Evolutionary conservation across 2,797 vertebrate genomes (phyloP).

Genomic region (Parauchenoglanis punctatus): DNA sequence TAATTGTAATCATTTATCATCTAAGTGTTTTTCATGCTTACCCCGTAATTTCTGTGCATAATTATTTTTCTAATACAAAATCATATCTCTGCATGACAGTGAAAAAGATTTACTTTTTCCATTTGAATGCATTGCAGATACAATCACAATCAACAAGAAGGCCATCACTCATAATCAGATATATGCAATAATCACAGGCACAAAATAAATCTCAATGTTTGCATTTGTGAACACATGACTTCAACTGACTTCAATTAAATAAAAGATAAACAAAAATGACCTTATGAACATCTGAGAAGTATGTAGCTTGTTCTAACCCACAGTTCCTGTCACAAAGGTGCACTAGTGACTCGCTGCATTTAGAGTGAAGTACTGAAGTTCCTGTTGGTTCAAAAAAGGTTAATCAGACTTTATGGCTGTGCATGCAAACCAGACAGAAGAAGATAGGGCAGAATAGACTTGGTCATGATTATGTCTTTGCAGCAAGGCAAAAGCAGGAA

Average conservation of each 20-base stretch:
- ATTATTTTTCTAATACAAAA: constrained; percentile 26
- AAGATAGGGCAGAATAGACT: neutral
- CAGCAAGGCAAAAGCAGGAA: neutral
- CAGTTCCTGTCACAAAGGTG: neutral
- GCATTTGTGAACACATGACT: neutral
- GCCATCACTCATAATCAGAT: neutral
- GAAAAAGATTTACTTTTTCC: neutral
- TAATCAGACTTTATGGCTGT: constrained; percentile 10
- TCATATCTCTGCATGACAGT: constrained; percentile 21
- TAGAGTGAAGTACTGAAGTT: neutral
- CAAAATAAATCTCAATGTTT: constrained; percentile 14
- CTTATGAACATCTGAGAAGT: neutral
- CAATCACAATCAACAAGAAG: neutral
- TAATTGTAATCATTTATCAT: constrained; percentile 47
- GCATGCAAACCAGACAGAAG: neutral
- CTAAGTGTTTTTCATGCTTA: constrained; percentile 27
- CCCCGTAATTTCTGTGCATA: constrained; percentile 20
- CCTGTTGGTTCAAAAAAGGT: neutral
- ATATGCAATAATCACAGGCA: neutral
- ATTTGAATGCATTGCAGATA: neutral
- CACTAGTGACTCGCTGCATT: neutral
- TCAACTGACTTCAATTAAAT: neutral
- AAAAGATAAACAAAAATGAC: neutral
- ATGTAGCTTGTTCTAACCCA: neutral
- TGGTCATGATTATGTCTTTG: neutral